These are phyloP conservation scores for Melopsittacus undulatus DNA, from an alignment of 2,797 vertebrate species.

Conservation along the genomic window DNA sequence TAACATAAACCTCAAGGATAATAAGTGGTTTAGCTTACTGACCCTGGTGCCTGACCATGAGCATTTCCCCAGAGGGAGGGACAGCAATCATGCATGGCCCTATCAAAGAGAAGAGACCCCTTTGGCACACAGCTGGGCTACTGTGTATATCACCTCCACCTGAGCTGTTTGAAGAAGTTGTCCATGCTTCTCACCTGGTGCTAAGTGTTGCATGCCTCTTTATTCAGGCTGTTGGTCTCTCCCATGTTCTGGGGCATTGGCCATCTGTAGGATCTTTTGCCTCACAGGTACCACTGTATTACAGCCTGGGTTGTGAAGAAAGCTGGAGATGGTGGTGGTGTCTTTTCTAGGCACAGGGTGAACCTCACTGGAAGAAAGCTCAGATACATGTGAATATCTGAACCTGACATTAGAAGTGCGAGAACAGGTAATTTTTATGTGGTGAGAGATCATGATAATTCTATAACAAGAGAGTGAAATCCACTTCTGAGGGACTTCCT, in stretches of 20 bases:
- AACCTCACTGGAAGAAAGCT: not conserved
- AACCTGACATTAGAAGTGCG: not conserved
- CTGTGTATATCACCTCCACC: not conserved
- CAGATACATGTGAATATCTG: not conserved
- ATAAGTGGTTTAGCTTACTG: not conserved
- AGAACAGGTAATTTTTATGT: not conserved
- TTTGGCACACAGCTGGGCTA: not conserved
- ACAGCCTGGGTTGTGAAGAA: not conserved
- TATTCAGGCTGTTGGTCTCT: not conserved
- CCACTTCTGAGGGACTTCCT: not conserved
- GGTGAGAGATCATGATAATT: not conserved
- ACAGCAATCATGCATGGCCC: accelerated
- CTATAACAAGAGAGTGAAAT: not conserved
- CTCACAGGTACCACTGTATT: not conserved
- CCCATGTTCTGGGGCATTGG: accelerated
- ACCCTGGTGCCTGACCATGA: not conserved
- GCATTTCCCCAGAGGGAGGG: accelerated
- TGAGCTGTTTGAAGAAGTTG: not conserved
- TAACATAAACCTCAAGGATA: not conserved
- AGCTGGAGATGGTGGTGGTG: not conserved
- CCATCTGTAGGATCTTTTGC: not conserved
- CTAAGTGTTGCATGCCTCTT: not conserved
- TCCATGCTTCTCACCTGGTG: not conserved
- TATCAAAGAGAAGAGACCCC: not conserved
- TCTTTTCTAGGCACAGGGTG: not conserved